Evolutionary conservation across 2,113 vertebrate genomes (phyloP), one percentile per base, ranked within the genome.

Genomic region (Todiramphus chloris): DNA sequence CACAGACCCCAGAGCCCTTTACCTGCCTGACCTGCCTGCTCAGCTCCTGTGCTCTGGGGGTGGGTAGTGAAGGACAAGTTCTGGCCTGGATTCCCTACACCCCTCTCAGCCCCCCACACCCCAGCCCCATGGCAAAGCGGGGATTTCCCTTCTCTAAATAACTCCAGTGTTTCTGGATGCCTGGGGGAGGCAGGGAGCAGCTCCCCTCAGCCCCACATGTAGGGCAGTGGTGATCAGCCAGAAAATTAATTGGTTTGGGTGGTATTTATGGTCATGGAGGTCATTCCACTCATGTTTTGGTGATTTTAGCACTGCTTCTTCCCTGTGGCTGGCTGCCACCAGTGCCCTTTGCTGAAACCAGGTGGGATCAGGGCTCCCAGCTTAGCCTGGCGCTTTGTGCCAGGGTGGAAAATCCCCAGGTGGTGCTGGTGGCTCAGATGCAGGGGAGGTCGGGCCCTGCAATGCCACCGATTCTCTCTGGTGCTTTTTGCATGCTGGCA

Each of bases 11-110:
- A 19, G 53, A 88, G 51, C 64, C 83, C 76, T 59, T 81, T 92
- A 81, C 75, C 92, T 94, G 82, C 73, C 75, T 87, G 63, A 79
- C 70, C 70, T 37, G 37, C 37, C 46, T 2, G 69, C 87, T 80
- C 50, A 5, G 55, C 30, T 72, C 60, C 58, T 5, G 0, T 41
- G 51, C 33, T 72, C 73, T 62, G 37, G 63, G 58, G 37, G 50
- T 35, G 59, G 19, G 39, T 7, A 77, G 46, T 0, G 1, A 80
- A 2, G 21, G 59, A 69, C 82, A 95, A 88, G 82, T 88, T 75
- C 93, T 80, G 59, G 55, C 87, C 58, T 90, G 90, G 75, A 59
- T 64, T 68, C 44, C 35, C 35, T 5, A 1, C 31, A 21, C 4
- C 11, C 17, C 5, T 27, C 27, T 56, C 56, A 59, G 16, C 10